phyloP scores from a whole-genome alignment of 2,888 invertebrate species.

The Plutella xylostella region DNA sequence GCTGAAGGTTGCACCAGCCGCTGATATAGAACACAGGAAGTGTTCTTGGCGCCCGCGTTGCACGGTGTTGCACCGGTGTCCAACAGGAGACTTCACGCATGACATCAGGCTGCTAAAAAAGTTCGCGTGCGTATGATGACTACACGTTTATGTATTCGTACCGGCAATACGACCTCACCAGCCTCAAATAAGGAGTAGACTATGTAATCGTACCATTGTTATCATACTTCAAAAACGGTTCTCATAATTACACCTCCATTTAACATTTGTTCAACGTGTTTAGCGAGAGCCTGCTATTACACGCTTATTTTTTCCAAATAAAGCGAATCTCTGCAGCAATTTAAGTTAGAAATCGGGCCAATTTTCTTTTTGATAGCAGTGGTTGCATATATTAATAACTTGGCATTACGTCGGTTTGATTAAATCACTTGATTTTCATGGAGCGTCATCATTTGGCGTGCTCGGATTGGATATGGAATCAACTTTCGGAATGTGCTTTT shows the following conservation, averaged over 20 bases:
- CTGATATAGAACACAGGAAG: no score
- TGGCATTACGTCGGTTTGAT: no score
- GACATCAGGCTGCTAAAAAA: not conserved
- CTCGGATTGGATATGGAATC: constrained; percentile 1
- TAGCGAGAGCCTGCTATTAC: constrained; percentile 25
- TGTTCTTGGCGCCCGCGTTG: no score
- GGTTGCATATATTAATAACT: no score
- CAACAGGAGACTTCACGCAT: constrained; percentile 10
- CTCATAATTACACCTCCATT: constrained; percentile 34
- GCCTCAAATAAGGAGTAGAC: constrained; percentile 7
- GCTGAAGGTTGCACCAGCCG: no score
- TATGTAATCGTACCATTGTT: constrained; percentile 38
- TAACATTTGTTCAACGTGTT: constrained; percentile 28
- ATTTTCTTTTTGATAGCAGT: not conserved
- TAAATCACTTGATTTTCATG: not conserved
- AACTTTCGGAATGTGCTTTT: constrained; percentile 6
- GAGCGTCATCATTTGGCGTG: not conserved
- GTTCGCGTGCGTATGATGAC: constrained; percentile 18
- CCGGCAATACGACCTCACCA: constrained; percentile 14
- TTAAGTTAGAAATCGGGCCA: not conserved
- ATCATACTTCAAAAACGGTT: constrained; percentile 27
- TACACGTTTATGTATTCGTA: constrained; percentile 15
- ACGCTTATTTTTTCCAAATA: not conserved
- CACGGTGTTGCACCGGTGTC: no score
- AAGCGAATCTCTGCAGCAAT: not conserved